Base-by-base conservation (phyloP, 2,888 invertebrate species). In the Spodoptera exigua region DNA sequence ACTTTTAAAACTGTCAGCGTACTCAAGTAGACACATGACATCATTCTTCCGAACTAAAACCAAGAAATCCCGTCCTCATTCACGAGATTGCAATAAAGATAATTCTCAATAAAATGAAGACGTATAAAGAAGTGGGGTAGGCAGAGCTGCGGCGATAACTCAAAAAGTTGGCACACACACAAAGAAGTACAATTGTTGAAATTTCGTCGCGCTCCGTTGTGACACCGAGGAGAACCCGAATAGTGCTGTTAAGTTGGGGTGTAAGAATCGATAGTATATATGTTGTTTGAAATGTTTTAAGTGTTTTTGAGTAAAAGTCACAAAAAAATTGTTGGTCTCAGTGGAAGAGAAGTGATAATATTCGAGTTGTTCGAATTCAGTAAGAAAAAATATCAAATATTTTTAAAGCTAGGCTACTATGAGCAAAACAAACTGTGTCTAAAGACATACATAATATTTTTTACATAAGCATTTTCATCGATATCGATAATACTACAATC, bases 141-240 rank as follows among this genome's bases (percentile, higher is more conserved):
- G 59, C 55, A 62, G 66, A 59, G 66, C 47, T 61, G 62, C 59
- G 73, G 66, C 76, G 75, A 80, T 87, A 84, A 83, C 78, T 88
- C 85, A 86, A 76, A 83, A 86, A 87, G 77, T 89, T 89, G 87
- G 88, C 88, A 78, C 73, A 53, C 63, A 44, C 51, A 78, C 81
- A 76, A 84, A 59, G 56, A 68, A 67, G 82, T 80, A 69, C 67
- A 74, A 74, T 85, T 85, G 87, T 83, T 81, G 83, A 82, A 87
- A 87, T 84, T 80, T 84, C 84, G 85, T 85, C 78, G 55, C 60
- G 14, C 18, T n/a, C 56, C 17, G 49, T 27, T 12, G 13, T 63
- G 61, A 51, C 70, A 48, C 55, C 14, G 41, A 43, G 21, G 54
- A 48, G 60, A 62, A 63, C 55, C 53, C n/a, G 34, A 60, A 66